Conservation (phyloP, 2,113 vertebrate genomes). For the Phoenicopterus ruber region DNA sequence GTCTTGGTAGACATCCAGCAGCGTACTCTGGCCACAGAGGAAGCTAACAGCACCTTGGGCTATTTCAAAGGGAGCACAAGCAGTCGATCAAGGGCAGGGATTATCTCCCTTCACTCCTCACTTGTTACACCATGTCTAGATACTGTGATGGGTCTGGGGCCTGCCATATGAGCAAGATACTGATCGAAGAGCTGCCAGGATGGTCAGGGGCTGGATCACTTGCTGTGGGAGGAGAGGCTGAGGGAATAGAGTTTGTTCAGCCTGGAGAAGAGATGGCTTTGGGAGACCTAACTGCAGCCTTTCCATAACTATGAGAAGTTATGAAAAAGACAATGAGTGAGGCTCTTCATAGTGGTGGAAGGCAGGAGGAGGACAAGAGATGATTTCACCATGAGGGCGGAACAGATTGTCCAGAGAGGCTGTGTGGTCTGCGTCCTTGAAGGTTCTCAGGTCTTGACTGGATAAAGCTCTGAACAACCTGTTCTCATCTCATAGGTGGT, state of each 20-base stretch:
- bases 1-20: neutral
- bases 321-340: neutral
- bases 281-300: accelerated
- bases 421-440: accelerated
- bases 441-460: neutral
- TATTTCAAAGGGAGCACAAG: accelerated
- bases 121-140: neutral
- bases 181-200: neutral
- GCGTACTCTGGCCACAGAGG: accelerated
- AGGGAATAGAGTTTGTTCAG: neutral
- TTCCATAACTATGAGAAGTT: neutral
- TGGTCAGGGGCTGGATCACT: neutral
- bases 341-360: accelerated
- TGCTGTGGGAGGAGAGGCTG: neutral
- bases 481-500: neutral
- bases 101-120: neutral
- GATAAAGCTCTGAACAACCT: neutral
- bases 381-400: accelerated
- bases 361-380: neutral
- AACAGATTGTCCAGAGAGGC: neutral
- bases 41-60: neutral
- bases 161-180: neutral
- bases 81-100: accelerated
- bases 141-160: neutral
- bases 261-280: neutral